These are phyloP conservation scores for Lochmaea crataegi DNA, from an alignment of 2,888 invertebrate genomes.

Conservation along the genomic window DNA sequence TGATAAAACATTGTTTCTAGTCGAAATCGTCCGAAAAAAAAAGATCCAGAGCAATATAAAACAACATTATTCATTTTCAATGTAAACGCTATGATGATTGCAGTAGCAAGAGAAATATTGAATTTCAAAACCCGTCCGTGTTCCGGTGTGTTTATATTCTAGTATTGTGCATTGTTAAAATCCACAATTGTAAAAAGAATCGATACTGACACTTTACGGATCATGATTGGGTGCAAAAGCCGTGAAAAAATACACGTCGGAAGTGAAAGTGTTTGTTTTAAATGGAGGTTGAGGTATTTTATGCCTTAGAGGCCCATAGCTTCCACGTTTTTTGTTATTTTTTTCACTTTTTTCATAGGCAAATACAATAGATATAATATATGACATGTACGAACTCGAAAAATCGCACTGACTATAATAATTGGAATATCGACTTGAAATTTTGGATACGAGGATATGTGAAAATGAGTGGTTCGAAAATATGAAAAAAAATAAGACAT, in stretches of 20 bases:
- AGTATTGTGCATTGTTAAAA: constrained; percentile 8
- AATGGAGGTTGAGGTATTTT: no score
- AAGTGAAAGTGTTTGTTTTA: background rate
- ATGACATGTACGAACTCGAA: no score
- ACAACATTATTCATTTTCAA: background rate
- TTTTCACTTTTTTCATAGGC: no score
- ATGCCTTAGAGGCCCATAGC: no score
- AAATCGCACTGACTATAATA: no score
- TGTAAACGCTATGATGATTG: background rate
- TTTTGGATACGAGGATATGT: no score
- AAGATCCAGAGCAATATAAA: background rate
- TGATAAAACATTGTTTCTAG: background rate
- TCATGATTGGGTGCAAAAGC: background rate
- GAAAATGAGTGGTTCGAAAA: no score
- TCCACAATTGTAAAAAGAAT: background rate
- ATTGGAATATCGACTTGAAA: no score
- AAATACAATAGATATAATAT: no score
- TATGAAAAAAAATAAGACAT: no score
- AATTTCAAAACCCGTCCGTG: constrained; percentile 3
- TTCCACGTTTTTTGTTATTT: no score
- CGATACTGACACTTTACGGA: background rate
- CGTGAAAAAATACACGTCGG: background rate
- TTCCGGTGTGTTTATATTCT: constrained; percentile 2
- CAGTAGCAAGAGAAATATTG: constrained; percentile 6
- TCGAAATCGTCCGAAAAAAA: background rate